These are phyloP conservation scores for Apamea anceps DNA, from an alignment of 2,888 invertebrate species.

Conservation along the genomic window DNA sequence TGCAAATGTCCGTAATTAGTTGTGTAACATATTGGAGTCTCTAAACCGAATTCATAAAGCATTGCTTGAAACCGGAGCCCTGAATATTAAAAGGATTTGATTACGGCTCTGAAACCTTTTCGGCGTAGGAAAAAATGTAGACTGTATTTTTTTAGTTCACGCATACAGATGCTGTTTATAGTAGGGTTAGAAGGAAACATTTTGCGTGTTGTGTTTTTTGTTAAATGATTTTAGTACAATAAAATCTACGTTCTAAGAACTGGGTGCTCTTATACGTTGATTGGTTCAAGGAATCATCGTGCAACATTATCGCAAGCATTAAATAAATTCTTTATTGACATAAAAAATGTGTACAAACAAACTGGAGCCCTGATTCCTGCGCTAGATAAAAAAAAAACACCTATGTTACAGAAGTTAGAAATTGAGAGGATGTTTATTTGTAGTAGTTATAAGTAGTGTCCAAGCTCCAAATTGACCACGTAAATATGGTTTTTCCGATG, in stretches of 20 bases:
- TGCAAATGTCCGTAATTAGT: slow-evolving; percentile 82
- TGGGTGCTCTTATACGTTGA: background rate
- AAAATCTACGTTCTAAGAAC: background rate
- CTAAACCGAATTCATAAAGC: slow-evolving; percentile 76
- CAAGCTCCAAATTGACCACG: background rate
- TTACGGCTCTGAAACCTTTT: slow-evolving; percentile 65
- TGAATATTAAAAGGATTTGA: slow-evolving; percentile 72
- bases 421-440: background rate
- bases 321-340: too few relatives aligned
- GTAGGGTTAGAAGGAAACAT: slow-evolving; percentile 31
- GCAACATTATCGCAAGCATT: background rate
- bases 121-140: slow-evolving; percentile 45
- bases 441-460: background rate
- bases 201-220: slow-evolving; percentile 22
- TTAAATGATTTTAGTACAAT: background rate
- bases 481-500: too few relatives aligned
- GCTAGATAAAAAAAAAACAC: too few relatives aligned
- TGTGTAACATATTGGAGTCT: slow-evolving; percentile 77
- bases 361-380: too few relatives aligned
- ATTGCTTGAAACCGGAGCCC: slow-evolving; percentile 74
- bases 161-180: slow-evolving; percentile 30
- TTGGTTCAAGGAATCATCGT: background rate
- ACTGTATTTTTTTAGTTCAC: slow-evolving; percentile 30
- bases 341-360: too few relatives aligned
- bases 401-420: too few relatives aligned